Conservation (phyloP, 2,888 invertebrate species). For the Leptinotarsa haldemani region DNA sequence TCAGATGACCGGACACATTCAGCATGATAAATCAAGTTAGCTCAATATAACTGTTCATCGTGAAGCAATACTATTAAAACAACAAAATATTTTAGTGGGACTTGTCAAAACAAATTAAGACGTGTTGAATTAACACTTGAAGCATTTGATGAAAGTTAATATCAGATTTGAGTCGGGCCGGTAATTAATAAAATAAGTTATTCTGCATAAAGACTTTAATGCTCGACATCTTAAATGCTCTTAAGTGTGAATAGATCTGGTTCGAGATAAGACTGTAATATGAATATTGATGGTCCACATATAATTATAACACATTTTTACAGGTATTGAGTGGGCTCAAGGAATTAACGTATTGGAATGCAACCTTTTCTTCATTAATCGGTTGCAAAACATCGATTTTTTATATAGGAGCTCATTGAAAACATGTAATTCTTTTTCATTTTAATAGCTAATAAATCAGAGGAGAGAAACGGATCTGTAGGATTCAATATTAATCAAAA, state of each 20-base stretch:
- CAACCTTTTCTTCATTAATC: constrained; percentile 10
- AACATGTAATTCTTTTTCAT: constrained; percentile 8
- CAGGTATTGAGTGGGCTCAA: constrained; percentile 12
- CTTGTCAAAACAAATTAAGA: constrained; percentile 43
- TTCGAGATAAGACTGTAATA: constrained; percentile 34
- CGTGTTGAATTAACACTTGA: constrained; percentile 38
- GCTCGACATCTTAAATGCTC: constrained; percentile 38
- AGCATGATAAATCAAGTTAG: constrained; percentile 28
- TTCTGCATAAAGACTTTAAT: constrained; percentile 30
- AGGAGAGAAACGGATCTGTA: constrained; percentile 3
- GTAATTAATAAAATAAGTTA: constrained; percentile 39
- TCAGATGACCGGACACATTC: constrained; percentile 5
- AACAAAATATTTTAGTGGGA: constrained; percentile 36
- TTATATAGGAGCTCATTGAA: constrained; percentile 5
- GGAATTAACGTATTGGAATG: constrained; percentile 10
- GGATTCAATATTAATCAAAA: constrained; percentile 2
- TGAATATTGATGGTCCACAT: constrained; percentile 42
- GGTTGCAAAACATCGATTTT: constrained; percentile 15
- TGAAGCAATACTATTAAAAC: constrained; percentile 35
- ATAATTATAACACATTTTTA: constrained; percentile 19
- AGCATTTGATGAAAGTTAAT: constrained; percentile 35
- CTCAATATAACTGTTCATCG: constrained; percentile 32
- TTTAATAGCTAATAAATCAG: constrained; percentile 17
- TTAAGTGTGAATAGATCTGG: constrained; percentile 42
- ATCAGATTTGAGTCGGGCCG: constrained; percentile 34